Percentiles rank a stretch among this genome's conserved stretches.
Conservation (phyloP, 2,113 vertebrate species). For the Barbus barbus region DNA sequence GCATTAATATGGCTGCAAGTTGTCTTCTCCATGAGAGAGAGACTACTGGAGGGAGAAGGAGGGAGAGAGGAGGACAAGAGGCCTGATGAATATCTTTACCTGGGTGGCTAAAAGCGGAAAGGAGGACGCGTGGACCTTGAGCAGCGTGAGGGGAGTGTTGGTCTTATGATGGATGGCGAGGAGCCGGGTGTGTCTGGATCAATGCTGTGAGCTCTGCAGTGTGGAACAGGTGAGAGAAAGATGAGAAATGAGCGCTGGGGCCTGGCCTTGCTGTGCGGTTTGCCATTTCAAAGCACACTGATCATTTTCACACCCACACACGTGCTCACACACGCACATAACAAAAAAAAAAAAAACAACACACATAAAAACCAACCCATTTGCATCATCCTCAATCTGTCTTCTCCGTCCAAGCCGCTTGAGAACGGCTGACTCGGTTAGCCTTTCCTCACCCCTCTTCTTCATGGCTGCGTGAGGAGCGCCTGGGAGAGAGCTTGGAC, state of each 20-base stretch:
- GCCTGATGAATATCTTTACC: slow-evolving; percentile 61
- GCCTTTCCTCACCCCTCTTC: slow-evolving; percentile 46
- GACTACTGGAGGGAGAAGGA: slow-evolving; percentile 18
- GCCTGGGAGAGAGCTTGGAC: slow-evolving; percentile 55
- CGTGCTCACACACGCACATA: neutral
- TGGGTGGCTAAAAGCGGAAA: slow-evolving; percentile 59
- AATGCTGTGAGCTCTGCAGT: slow-evolving; percentile 58
- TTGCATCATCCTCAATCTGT: slow-evolving; percentile 35
- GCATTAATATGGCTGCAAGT: slow-evolving; percentile 23
- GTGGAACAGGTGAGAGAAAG: slow-evolving; percentile 60
- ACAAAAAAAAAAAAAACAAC: too few relatives aligned
- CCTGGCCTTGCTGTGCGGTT: slow-evolving; percentile 45
- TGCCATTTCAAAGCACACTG: slow-evolving; percentile 48
- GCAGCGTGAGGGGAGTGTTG: slow-evolving; percentile 31
- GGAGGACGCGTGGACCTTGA: slow-evolving; percentile 58
- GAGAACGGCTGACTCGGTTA: slow-evolving; percentile 55
- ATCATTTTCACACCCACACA: slow-evolving; percentile 33
- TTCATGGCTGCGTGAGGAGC: slow-evolving; percentile 31
- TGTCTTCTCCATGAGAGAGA: neutral
- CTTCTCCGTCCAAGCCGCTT: slow-evolving; percentile 32
- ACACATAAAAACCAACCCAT: neutral
- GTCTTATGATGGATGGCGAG: slow-evolving; percentile 60
- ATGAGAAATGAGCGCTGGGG: slow-evolving; percentile 56
- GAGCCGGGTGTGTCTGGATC: slow-evolving; percentile 59
- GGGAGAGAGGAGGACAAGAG: slow-evolving; percentile 38